Evolutionary conservation across 2,888 invertebrate species (phyloP).

Genomic region (Cremastinae sp.): DNA sequence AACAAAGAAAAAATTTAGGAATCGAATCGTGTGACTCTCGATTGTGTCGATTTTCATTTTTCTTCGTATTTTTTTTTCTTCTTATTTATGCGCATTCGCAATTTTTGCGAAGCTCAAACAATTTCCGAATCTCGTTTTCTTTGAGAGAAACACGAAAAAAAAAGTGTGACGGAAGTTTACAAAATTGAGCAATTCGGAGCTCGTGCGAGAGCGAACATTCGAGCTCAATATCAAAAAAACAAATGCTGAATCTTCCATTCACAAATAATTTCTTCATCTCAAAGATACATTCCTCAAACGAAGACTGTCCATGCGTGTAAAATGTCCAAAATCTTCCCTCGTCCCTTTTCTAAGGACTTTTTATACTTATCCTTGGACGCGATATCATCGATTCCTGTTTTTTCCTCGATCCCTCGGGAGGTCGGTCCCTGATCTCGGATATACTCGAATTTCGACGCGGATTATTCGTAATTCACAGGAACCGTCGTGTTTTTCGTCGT

Average conservation of each 20-base stretch:
- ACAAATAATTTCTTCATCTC: conserved; percentile 65
- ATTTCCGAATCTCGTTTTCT: conserved; percentile 9
- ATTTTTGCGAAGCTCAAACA: background rate
- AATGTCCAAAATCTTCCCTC: conserved; percentile 29
- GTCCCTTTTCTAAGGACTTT: conserved; percentile 22
- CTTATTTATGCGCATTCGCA: no score
- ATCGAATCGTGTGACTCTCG: background rate
- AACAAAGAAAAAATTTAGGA: no score
- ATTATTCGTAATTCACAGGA: conserved; percentile 36
- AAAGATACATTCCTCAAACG: conserved; percentile 74
- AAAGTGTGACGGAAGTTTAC: conserved; percentile 10
- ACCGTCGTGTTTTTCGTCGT: conserved; percentile 27
- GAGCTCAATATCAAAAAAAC: conserved; percentile 37
- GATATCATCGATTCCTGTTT: conserved; percentile 17
- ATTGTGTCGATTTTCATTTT: conserved; percentile 28
- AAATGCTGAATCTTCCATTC: conserved; percentile 66
- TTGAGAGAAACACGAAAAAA: background rate
- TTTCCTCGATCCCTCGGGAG: conserved; percentile 42
- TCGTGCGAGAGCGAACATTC: conserved; percentile 1
- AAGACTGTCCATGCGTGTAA: conserved; percentile 72
- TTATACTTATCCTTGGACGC: conserved; percentile 45
- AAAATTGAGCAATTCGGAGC: conserved; percentile 48
- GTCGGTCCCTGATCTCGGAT: conserved; percentile 13
- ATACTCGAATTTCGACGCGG: conserved; percentile 39
- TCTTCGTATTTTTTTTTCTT: conserved; percentile 16